These are phyloP conservation scores for Eilema sororculum DNA, from an alignment of 2,888 invertebrate genomes.

Conservation along the genomic window DNA sequence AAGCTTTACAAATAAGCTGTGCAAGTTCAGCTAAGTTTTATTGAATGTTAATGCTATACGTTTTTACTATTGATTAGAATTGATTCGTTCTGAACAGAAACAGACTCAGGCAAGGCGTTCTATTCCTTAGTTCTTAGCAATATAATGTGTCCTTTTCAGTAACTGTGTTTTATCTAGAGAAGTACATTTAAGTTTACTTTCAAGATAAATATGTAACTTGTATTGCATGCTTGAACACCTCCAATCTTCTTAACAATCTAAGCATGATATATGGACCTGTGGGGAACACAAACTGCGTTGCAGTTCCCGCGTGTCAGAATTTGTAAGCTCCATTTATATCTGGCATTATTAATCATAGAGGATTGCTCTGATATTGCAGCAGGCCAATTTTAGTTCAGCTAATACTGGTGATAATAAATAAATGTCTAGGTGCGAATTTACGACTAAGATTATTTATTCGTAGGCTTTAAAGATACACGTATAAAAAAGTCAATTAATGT, in stretches of 20 bases:
- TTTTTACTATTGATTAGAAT: not conserved
- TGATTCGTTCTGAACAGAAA: not conserved
- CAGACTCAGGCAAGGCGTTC: too few relatives aligned
- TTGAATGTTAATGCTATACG: not conserved
- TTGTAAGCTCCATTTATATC: conserved; percentile 39
- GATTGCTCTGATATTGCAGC: not conserved
- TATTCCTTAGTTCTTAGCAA: too few relatives aligned
- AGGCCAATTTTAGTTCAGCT: not conserved
- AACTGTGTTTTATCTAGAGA: not conserved
- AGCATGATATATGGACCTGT: conserved; percentile 22
- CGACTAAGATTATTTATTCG: too few relatives aligned
- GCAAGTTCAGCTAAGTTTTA: not conserved
- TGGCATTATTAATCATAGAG: conserved; percentile 11
- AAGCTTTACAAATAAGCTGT: not conserved
- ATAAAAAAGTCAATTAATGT: too few relatives aligned
- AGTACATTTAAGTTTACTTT: not conserved
- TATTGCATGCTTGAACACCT: conserved; percentile 31
- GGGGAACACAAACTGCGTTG: conserved; percentile 53
- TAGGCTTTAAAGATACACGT: too few relatives aligned
- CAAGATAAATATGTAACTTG: not conserved
- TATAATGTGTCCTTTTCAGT: too few relatives aligned
- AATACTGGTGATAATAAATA: not conserved
- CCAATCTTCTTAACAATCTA: conserved; percentile 28
- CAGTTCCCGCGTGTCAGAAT: conserved; percentile 48
- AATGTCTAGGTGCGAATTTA: too few relatives aligned